Percentiles rank a stretch among this genome's conserved stretches.
Conservation (phyloP, 2,113 vertebrate genomes). For the Oceanites oceanicus region DNA sequence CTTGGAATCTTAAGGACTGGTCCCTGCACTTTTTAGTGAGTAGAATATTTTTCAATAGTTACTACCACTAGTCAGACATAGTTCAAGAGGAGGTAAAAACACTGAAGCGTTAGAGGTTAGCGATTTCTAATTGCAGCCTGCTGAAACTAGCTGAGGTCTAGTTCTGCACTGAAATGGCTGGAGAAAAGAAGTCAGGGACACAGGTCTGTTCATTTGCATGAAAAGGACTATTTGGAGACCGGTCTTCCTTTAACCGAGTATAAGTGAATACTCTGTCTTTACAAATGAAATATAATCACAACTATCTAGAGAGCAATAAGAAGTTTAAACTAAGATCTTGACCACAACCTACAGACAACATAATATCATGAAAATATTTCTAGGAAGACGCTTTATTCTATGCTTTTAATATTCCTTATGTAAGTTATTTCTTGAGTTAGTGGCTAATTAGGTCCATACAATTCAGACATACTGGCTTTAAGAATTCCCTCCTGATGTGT, state of each 20-base stretch:
- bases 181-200: background rate
- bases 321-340: background rate
- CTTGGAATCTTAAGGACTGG: background rate
- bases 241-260: background rate
- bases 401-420: background rate
- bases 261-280: background rate
- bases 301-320: background rate
- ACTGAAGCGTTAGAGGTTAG: background rate
- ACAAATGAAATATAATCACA: background rate
- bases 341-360: background rate
- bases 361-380: background rate
- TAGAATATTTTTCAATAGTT: background rate
- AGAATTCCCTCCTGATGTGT: slow-evolving; percentile 4
- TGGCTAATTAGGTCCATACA: background rate
- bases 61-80: background rate
- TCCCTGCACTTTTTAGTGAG: background rate
- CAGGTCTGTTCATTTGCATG: background rate
- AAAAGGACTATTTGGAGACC: background rate
- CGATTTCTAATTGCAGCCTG: background rate
- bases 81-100: background rate
- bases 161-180: background rate
- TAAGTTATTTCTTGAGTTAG: background rate
- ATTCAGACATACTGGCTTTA: background rate
- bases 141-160: background rate
- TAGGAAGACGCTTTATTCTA: background rate